These are phyloP conservation scores for Leistus spinibarbis DNA, from an alignment of 2,888 invertebrate genomes.

Conservation along the genomic window DNA sequence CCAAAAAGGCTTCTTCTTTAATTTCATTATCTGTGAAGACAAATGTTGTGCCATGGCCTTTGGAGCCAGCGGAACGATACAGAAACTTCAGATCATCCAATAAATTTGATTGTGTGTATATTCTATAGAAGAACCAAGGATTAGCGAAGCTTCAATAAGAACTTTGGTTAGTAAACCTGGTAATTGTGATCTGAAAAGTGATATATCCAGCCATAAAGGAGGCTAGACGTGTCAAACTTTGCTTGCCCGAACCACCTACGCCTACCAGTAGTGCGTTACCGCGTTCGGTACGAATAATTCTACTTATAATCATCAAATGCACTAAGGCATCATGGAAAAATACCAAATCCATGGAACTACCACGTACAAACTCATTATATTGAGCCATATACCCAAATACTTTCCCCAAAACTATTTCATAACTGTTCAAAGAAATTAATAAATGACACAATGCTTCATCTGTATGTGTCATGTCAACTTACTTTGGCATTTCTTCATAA, in stretches of 20 bases:
- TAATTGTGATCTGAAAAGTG: conserved; percentile 83
- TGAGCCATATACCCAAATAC: conserved; percentile 70
- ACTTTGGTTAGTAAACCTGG: conserved; percentile 62
- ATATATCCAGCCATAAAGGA: conserved; percentile 84
- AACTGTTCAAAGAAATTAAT: conserved; percentile 1
- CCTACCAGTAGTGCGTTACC: conserved; percentile 87
- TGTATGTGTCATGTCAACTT: conserved; percentile 40
- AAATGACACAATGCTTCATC: neutral
- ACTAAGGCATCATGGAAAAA: conserved; percentile 88
- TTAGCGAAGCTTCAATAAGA: neutral
- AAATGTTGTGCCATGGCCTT: conserved; percentile 79
- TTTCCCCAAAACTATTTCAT: conserved; percentile 52
- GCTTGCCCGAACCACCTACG: conserved; percentile 91
- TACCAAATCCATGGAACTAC: conserved; percentile 79
- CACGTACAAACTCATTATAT: conserved; percentile 80
- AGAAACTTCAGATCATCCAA: conserved; percentile 85
- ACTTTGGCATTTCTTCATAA: conserved; percentile 81
- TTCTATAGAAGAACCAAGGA: conserved; percentile 55
- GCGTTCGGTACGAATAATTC: conserved; percentile 79
- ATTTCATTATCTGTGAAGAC: conserved; percentile 93
- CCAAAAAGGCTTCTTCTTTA: conserved; percentile 87
- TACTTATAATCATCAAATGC: conserved; percentile 83
- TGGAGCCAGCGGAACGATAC: conserved; percentile 78
- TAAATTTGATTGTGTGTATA: conserved; percentile 79
- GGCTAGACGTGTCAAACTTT: conserved; percentile 83